Conservation (phyloP, 2,888 invertebrate genomes). For the Galerucella pusilla region DNA sequence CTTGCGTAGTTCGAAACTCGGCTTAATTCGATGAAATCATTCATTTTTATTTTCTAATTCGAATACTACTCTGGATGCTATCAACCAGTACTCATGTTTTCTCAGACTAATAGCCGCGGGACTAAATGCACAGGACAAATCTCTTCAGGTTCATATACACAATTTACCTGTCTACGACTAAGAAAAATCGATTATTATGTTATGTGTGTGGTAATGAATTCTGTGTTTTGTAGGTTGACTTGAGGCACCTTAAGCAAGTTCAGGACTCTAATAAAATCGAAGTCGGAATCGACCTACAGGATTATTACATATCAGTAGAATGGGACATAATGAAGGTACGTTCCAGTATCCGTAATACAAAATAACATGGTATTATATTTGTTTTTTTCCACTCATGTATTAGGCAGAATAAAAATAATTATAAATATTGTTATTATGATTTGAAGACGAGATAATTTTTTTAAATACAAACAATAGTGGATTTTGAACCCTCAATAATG, state of each 20-base stretch:
- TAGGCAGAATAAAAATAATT: neutral
- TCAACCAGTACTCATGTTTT: neutral
- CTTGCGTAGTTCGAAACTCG: no score
- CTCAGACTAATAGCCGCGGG: no score
- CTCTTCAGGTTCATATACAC: neutral
- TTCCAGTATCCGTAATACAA: constrained; percentile 84
- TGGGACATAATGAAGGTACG: constrained; percentile 98
- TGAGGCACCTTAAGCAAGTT: constrained; percentile 87
- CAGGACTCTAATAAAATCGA: constrained; percentile 90
- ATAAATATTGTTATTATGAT: no score
- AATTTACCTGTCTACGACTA: neutral
- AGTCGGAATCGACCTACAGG: constrained; percentile 91
- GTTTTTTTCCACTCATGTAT: neutral
- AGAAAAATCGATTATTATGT: constrained; percentile 17
- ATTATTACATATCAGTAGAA: constrained; percentile 96
- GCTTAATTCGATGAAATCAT: no score
- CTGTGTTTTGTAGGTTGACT: constrained; percentile 78
- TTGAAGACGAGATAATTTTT: no score
- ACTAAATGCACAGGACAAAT: neutral
- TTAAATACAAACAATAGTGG: no score
- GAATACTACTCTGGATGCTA: neutral
- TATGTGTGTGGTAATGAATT: constrained; percentile 11
- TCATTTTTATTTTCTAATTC: no score
- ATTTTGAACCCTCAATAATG: no score
- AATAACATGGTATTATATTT: constrained; percentile 56